Conservation (phyloP, 1,140 invertebrate species). For the Hirudo medicinalis region DNA sequence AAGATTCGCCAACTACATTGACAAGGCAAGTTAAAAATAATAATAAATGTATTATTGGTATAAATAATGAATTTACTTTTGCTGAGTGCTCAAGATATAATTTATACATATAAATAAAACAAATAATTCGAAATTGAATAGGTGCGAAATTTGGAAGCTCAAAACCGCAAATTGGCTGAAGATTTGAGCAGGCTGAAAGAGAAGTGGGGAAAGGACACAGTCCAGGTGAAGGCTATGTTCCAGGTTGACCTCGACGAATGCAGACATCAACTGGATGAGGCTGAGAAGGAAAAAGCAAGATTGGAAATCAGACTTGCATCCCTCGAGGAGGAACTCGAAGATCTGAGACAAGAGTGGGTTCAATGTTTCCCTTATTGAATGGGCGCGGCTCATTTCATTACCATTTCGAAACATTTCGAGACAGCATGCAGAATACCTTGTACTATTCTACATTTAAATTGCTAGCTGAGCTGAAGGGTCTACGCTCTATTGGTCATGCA, state of each 20-base stretch:
- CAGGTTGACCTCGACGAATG: slow-evolving; percentile 28
- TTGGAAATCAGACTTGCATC: slow-evolving; percentile 22
- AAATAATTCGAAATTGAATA: slow-evolving; percentile 20
- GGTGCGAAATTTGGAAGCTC: slow-evolving; percentile 24
- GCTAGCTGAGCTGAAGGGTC: neutral
- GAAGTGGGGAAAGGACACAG: slow-evolving; percentile 23
- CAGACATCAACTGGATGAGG: slow-evolving; percentile 26
- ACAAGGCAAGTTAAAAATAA: slow-evolving; percentile 3
- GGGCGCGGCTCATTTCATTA: neutral
- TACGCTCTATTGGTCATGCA: neutral
- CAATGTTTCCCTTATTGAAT: neutral
- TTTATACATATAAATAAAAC: too few relatives aligned
- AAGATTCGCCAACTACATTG: slow-evolving; percentile 25
- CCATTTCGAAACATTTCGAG: neutral
- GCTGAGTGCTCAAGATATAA: too few relatives aligned
- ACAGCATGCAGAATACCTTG: neutral
- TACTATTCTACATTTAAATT: neutral
- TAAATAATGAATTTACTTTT: neutral
- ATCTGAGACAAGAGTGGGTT: slow-evolving; percentile 34
- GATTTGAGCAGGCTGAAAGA: slow-evolving; percentile 23
- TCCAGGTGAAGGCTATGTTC: slow-evolving; percentile 24
- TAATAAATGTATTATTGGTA: too few relatives aligned
- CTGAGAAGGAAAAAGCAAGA: slow-evolving; percentile 25
- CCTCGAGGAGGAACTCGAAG: slow-evolving; percentile 31
- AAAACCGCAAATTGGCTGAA: slow-evolving; percentile 23